These are phyloP conservation scores for Scaptomyza hsui DNA, from an alignment of 1,140 invertebrate genomes.

Conservation along the genomic window DNA sequence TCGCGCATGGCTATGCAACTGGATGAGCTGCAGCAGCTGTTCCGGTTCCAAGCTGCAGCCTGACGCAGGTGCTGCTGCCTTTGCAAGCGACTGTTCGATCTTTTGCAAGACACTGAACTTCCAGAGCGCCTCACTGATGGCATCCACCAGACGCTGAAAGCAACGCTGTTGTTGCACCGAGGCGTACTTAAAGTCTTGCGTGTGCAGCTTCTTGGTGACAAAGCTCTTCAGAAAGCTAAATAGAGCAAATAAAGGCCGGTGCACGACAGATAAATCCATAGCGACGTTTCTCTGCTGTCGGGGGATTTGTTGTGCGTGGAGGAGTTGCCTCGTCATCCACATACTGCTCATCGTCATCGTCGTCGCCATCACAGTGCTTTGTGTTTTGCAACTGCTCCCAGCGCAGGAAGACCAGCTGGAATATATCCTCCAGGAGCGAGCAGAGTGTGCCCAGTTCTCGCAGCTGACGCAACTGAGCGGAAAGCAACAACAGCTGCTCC, in stretches of 20 bases:
- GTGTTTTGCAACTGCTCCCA: constrained; percentile 71
- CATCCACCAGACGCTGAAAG: constrained; percentile 68
- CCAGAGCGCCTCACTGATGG: constrained; percentile 73
- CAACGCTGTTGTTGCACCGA: constrained; percentile 48
- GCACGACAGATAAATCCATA: constrained; percentile 74
- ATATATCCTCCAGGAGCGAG: constrained; percentile 69
- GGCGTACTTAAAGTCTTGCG: constrained; percentile 70
- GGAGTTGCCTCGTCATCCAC: constrained; percentile 60
- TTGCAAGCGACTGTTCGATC: constrained; percentile 58
- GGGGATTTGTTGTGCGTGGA: constrained; percentile 6
- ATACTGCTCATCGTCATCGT: constrained; percentile 55
- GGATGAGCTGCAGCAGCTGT: constrained; percentile 66
- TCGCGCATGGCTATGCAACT: constrained; percentile 52
- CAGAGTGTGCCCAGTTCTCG: constrained; percentile 64
- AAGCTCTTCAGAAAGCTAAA: constrained; percentile 72
- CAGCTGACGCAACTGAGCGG: constrained; percentile 62
- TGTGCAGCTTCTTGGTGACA: constrained; percentile 75
- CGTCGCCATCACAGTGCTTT: constrained; percentile 16
- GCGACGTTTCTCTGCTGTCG: constrained; percentile 22
- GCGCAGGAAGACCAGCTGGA: constrained; percentile 72
- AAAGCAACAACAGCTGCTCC: constrained; percentile 55
- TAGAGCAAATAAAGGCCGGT: constrained; percentile 56
- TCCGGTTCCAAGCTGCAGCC: constrained; percentile 60
- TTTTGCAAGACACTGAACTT: constrained; percentile 73
- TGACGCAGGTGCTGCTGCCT: constrained; percentile 10